Percentiles rank a stretch among this genome's conserved stretches.
These are phyloP conservation scores for Papilio dardanus DNA, from an alignment of 1,140 invertebrate genomes.

Conservation along the genomic window DNA sequence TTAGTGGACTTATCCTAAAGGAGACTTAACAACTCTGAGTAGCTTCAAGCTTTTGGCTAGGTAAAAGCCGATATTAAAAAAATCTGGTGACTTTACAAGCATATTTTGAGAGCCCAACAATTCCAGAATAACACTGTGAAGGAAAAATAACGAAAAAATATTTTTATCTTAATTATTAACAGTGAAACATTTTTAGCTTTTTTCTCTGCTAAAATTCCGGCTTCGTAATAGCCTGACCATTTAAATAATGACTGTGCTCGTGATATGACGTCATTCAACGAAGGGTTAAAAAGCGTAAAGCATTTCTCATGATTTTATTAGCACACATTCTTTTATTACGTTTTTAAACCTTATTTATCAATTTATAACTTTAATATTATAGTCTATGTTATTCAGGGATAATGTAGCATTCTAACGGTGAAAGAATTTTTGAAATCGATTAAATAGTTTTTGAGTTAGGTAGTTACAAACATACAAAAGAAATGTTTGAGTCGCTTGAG, in stretches of 20 bases:
- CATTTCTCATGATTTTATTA: conserved; percentile 6
- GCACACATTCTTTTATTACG: background rate
- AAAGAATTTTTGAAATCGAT: background rate
- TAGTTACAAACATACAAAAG: background rate
- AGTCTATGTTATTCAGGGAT: background rate
- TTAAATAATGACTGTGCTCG: conserved; percentile 31
- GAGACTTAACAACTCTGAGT: no score
- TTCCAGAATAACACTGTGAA: background rate
- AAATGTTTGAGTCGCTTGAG: background rate
- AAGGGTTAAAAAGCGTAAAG: conserved; percentile 29
- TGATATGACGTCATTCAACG: conserved; percentile 24
- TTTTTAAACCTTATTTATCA: background rate
- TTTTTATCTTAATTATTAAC: conserved; percentile 26
- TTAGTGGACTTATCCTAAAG: no score
- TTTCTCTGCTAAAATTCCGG: background rate
- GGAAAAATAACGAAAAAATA: background rate
- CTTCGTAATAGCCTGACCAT: conserved; percentile 29
- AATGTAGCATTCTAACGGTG: background rate
- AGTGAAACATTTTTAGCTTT: conserved; percentile 4
- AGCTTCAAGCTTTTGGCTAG: no score
- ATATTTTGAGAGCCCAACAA: background rate
- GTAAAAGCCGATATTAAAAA: background rate
- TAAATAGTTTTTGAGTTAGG: background rate
- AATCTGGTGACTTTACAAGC: background rate
- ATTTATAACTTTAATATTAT: background rate